phyloP scores from a whole-genome alignment of 2,113 vertebrate genomes.

The Panthera tigris region DNA sequence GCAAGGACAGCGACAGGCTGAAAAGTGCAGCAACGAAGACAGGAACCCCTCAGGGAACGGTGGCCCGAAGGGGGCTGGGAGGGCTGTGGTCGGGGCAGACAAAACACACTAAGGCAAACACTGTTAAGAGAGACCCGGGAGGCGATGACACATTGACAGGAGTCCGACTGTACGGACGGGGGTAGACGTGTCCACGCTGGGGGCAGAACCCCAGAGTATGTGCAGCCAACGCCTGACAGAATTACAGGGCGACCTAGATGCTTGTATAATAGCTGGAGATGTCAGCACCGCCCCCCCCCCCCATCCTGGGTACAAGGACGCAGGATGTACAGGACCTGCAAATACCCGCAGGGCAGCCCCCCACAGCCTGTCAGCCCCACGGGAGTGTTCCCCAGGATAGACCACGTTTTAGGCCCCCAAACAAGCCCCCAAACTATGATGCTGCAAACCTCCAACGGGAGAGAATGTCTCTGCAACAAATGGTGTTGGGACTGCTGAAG shows the following conservation, averaged over 20 bases:
- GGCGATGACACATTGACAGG: not conserved
- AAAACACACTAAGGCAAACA: not conserved
- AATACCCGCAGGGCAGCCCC: not conserved
- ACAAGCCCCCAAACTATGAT: too few relatives aligned
- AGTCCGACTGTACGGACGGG: too few relatives aligned
- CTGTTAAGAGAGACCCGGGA: not conserved
- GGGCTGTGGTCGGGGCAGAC: too few relatives aligned
- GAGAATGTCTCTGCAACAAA: not conserved
- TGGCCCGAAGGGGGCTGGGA: not conserved
- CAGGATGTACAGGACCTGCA: not conserved
- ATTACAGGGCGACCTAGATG: too few relatives aligned
- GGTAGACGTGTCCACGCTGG: too few relatives aligned
- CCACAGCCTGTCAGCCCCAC: rapidly evolving
- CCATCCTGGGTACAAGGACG: rapidly evolving
- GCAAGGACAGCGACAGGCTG: not conserved
- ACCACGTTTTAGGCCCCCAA: not conserved
- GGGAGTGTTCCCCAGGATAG: not conserved
- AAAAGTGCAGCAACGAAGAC: too few relatives aligned
- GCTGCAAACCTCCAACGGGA: rapidly evolving
- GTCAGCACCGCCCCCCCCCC: too few relatives aligned
- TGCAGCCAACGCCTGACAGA: not conserved
- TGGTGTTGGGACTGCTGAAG: not conserved
- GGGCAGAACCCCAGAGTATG: not conserved
- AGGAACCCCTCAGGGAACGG: rapidly evolving
- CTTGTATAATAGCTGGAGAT: not conserved